Base-by-base conservation (phyloP, 2,113 vertebrate genomes). In the Lathamus discolor region DNA sequence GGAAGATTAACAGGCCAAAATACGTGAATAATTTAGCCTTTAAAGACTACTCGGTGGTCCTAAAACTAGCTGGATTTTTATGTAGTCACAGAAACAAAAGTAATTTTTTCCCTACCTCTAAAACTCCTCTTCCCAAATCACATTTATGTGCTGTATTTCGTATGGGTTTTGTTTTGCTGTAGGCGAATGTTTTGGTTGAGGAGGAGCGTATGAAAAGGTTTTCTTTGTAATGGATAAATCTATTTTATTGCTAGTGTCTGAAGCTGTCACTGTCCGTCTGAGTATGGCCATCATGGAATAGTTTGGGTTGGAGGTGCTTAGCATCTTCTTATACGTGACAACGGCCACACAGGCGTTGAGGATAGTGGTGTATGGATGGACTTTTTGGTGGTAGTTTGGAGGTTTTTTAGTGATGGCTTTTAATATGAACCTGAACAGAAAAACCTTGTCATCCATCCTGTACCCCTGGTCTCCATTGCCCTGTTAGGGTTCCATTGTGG, bases 271-370 rank as follows among this genome's bases (percentile, higher is more conserved):
- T 84, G 93, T 94, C 83, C 88, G 69, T 93, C 75, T 79, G 76
- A 93, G 64, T 73, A 73, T 92, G 92, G 89, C 85, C 83, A 96
- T 59, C 57, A 23, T 59, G 14, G 20, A 9, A n/a, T n/a, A n/a
- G 20, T 59, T 33, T 14, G 33, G 13, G 20, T 59, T 68, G 79
- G 80, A 95, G 51, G 66, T 93, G 91, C 81, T 97, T 97, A 95
- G 95, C 93, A 91, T 95, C 93, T 82, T 87, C 64, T 96, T 96
- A 63, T 84, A 90, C 80, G 91, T 95, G 87, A 77, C 85, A 95
- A 75, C 93, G 89, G 81, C 83, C 41, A 3, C 74, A 59, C 46
- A 94, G 88, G 93, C 91, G 70, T 39, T 43, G 76, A 93, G 75
- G 92, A 81, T 95, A 87, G 62, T 73, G 16, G 11, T 25, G 13